phyloP scores from a whole-genome alignment of 2,113 vertebrate genomes.

The Sturnira hondurensis region DNA sequence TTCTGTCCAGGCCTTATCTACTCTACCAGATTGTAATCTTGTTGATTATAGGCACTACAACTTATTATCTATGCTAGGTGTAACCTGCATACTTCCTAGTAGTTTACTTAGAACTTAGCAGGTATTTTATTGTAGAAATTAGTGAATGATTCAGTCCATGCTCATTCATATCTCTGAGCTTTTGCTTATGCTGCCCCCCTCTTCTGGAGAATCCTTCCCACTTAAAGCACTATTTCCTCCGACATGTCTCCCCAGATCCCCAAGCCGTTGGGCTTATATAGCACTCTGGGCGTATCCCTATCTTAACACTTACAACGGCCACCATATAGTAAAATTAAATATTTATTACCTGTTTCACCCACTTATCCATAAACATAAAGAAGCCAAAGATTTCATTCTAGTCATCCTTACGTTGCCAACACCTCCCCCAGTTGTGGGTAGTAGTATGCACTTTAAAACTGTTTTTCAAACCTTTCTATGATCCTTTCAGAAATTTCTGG shows the following conservation, averaged over 20 bases:
- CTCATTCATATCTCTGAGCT: background rate
- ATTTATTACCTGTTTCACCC: background rate
- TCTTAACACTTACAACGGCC: background rate
- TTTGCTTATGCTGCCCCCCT: background rate
- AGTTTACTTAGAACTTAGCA: background rate
- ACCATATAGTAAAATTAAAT: background rate
- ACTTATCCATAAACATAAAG: background rate
- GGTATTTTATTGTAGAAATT: background rate
- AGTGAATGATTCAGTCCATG: background rate
- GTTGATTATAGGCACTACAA: background rate
- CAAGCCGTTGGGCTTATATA: background rate
- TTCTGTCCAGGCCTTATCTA: background rate
- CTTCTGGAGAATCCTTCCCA: conserved; percentile 13
- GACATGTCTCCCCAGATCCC: background rate
- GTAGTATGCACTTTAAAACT: background rate
- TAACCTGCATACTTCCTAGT: background rate
- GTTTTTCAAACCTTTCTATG: background rate
- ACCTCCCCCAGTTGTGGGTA: background rate
- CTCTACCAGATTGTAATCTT: background rate
- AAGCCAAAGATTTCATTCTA: background rate
- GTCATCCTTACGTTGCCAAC: background rate
- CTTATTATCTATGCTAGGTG: background rate
- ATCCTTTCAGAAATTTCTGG: conserved; percentile 41
- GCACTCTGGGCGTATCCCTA: background rate
- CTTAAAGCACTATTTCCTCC: background rate